Evolutionary conservation across 2,888 invertebrate genomes (phyloP).

Genomic region (Orthosia incerta): DNA sequence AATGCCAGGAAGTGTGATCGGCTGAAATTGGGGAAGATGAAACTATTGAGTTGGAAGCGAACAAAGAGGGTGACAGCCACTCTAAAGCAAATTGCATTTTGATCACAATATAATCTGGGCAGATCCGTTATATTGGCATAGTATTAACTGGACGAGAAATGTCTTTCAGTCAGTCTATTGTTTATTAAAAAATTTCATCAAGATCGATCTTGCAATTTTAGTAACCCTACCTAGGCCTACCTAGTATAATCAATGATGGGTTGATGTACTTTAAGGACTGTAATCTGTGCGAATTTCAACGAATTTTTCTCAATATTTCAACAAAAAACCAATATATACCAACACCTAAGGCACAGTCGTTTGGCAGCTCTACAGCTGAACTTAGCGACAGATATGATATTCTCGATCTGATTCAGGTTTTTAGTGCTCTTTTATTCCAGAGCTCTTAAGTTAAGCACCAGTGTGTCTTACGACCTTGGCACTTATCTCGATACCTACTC

Average conservation of each 20-base stretch:
- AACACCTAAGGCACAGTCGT: background rate
- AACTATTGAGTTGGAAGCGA: constrained; percentile 64
- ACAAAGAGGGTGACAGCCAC: constrained; percentile 55
- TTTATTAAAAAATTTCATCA: background rate
- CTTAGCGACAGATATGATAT: constrained; percentile 24
- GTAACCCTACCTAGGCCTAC: too few species aligned
- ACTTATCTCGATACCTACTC: background rate
- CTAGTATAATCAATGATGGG: background rate
- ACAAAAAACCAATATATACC: background rate
- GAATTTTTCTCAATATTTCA: background rate
- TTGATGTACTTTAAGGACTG: background rate
- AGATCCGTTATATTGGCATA: constrained; percentile 18
- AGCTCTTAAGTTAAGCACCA: constrained; percentile 22
- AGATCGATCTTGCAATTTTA: background rate
- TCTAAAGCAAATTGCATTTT: constrained; percentile 58
- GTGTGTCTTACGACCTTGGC: constrained; percentile 37
- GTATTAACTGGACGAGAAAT: background rate
- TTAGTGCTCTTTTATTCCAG: constrained; percentile 25
- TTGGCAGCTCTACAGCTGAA: constrained; percentile 22
- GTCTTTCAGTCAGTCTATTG: background rate
- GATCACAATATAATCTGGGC: constrained; percentile 48
- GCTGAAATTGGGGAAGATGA: constrained; percentile 62
- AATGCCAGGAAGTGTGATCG: constrained; percentile 59
- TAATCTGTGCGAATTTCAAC: background rate
- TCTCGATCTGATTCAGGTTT: constrained; percentile 8